phyloP scores from a whole-genome alignment of 2,113 vertebrate species.

The Apus apus region DNA sequence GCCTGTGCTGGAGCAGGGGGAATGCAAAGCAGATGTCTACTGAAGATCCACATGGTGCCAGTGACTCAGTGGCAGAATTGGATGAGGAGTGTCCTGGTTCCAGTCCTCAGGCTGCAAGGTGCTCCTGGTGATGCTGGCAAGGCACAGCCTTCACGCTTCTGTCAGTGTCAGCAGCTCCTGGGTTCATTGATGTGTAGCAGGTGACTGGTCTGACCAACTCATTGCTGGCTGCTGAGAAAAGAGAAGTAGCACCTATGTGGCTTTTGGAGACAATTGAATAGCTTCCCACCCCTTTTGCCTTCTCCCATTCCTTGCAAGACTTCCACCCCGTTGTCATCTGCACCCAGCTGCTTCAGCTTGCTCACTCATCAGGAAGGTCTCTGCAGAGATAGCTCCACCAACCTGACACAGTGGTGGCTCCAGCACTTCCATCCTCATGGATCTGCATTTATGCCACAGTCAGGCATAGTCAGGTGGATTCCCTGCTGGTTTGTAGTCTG shows the following conservation, averaged over 20 bases:
- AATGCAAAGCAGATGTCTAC: not conserved
- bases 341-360: not conserved
- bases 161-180: not conserved
- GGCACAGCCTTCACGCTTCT: rapidly evolving
- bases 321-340: not conserved
- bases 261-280: not conserved
- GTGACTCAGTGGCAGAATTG: not conserved
- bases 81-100: not conserved
- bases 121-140: not conserved
- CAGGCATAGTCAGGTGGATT: not conserved
- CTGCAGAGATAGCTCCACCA: not conserved
- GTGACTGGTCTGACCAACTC: not conserved
- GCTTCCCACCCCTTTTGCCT: not conserved
- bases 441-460: not conserved
- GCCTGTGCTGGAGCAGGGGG: not conserved
- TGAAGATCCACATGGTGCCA: not conserved
- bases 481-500: not conserved
- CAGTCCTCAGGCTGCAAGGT: not conserved
- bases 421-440: not conserved
- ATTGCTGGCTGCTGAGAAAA: not conserved
- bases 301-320: not conserved
- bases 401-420: not conserved
- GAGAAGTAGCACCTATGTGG: not conserved
- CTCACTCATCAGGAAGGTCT: not conserved
- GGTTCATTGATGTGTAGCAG: not conserved